Base-by-base conservation (phyloP, 2,888 invertebrate species). In the Alentia gelatinosa region DNA sequence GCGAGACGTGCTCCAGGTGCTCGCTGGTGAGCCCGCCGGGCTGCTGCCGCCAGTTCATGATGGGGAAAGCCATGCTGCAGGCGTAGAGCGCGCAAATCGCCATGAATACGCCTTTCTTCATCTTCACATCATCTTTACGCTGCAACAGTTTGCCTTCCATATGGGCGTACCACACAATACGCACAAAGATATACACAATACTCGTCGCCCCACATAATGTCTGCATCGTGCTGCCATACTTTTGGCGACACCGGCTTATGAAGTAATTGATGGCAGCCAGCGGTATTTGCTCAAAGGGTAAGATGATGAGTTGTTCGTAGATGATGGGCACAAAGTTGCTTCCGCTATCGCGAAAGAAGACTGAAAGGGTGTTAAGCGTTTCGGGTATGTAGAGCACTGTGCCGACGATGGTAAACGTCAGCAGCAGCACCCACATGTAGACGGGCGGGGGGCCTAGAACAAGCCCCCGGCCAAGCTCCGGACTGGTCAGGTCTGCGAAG, bases 101-200 rank as follows among this genome's bases (percentile, higher is more conserved):
- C 86, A 93, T 91, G 90, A 93, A 91, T 35, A 91, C 35, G 23
- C 84, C 84, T 47, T 91, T 91, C 56, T 91, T 91, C 15, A 91
- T 40, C 40, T 89, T 88, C 56, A 88, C 79, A 47, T 91, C 91
- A 30, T 91, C 91, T 39, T 92, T 89, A 35, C 89, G 79, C 79
- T 84, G 90, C 40, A 92, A 37, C 23, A 90, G 90, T 86, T 91
- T 91, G 30, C 93, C 93, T 90, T 92, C 92, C 89, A 93, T 91
- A 56, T 92, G 92, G 26, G 93, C 93, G 50, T 92, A 91, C 93
- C 93, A 93, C 42, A 93, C 50, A 35, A 93, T 39, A 4, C 93
- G 91, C 7, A 90, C 68, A 39, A 92, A 91, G 42, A 92, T 91
- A 90, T 90, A 92, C n/a, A 92, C 86, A 23, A 92, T 90, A 19